A percentile compares a stretch with the other conserved stretches of the same genome.
phyloP scores from a whole-genome alignment of 2,113 vertebrate genomes.

The Corydoras maculifer region DNA sequence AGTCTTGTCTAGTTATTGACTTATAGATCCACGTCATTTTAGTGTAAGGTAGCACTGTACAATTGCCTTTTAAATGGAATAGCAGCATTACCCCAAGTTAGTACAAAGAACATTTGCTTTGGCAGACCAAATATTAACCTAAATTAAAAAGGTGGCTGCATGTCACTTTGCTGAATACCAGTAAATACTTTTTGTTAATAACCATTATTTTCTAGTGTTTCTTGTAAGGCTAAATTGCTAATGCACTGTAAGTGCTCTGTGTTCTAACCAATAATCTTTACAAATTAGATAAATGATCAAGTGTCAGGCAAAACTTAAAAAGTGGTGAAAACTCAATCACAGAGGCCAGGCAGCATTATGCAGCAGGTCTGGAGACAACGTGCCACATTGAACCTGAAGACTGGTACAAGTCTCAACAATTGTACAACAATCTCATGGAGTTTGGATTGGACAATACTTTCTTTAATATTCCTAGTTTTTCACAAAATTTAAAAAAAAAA shows the following conservation, averaged over 20 bases:
- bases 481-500: constrained; percentile 41
- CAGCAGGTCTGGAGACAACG: constrained; percentile 64
- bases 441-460: constrained; percentile 68
- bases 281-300: constrained; percentile 92
- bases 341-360: constrained; percentile 83
- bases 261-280: constrained; percentile 86
- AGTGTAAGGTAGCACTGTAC: constrained; percentile 66
- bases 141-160: constrained; percentile 47
- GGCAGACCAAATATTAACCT: constrained; percentile 47
- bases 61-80: constrained; percentile 58
- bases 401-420: constrained; percentile 57
- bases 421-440: constrained; percentile 62
- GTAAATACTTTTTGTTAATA: constrained; percentile 48
- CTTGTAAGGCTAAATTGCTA: constrained; percentile 60
- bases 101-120: constrained; percentile 48
- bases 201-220: constrained; percentile 56
- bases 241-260: constrained; percentile 66
- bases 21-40: constrained; percentile 67
- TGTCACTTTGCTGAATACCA: constrained; percentile 44
- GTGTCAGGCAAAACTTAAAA: constrained; percentile 94
- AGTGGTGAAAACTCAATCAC: constrained; percentile 96
- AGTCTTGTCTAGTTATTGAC: constrained; percentile 74
- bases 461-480: constrained; percentile 59
- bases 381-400: constrained; percentile 60
- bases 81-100: constrained; percentile 50